Evolutionary conservation across 1,140 invertebrate genomes (phyloP), one percentile per base, ranked within the genome.

Genomic region (Sycophila sp.): DNA sequence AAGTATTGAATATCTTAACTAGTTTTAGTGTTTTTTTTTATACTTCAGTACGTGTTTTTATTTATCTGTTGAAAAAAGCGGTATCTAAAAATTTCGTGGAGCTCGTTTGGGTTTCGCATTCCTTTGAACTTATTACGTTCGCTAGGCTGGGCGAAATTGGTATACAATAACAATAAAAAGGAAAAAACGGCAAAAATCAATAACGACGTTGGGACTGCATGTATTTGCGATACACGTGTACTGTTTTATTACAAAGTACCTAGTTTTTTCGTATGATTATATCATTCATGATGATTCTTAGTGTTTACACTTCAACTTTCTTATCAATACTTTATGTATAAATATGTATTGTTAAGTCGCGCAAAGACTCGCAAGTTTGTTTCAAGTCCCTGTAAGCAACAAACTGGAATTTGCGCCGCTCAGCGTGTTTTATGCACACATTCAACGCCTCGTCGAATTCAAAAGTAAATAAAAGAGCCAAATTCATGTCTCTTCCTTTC

Each of bases 261-360:
- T 85, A 85, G 74, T 78, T 80, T 77, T 75, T 76, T 81, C 78
- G 75, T 84, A 86, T 80, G 80, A 83, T 85, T 86, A 85, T 83
- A 85, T 76, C 83, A 79, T 83, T 83, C 80, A 80, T 83, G 82
- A 83, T 83, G 78, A 80, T 80, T 80, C 79, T 84, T 86, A 84
- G 77, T 26, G 78, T 85, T 81, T 85, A 85, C 81, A 84, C 76
- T 83, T 83, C 73, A 85, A 85, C 80, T 85, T 86, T 84, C 80
- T 84, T 83, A 85, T 84, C 80, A 83, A 81, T 77, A 81, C 75
- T 82, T 80, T 83, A 84, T 85, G 79, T 86, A 85, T 86, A 85
- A 86, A 86, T 86, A 85, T 85, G 84, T 85, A 83, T 83, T 80
- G 76, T 83, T 83, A 83, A 85, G 77, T 80, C 76, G 78, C 79